Evolutionary conservation across 2,797 vertebrate species (phyloP).

Genomic region (Diceros bicornis): DNA sequence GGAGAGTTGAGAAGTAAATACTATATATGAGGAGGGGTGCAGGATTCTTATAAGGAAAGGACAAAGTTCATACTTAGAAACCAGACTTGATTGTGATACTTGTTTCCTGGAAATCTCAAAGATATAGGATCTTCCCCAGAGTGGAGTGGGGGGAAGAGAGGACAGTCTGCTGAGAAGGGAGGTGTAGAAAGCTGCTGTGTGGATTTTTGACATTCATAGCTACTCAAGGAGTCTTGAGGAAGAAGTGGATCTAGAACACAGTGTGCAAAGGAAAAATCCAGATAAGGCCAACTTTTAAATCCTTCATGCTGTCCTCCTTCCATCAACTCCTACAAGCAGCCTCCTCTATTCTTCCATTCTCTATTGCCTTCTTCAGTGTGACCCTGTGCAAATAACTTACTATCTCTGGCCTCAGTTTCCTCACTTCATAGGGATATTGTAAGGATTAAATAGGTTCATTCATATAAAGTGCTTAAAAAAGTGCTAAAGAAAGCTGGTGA

Average conservation of each 20-base stretch:
- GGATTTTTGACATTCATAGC: background rate
- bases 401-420: constrained; percentile 9
- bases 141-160: accelerated
- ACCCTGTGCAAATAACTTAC: background rate
- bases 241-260: constrained; percentile 6
- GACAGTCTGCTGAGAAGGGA: background rate
- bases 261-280: constrained; percentile 21
- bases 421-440: background rate
- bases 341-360: background rate
- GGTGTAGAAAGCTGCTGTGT: background rate
- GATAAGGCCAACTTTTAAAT: background rate
- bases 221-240: background rate
- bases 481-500: background rate
- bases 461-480: background rate
- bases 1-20: background rate
- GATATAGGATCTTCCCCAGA: background rate
- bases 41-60: constrained; percentile 24
- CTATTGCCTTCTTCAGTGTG: background rate
- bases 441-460: constrained; percentile 47
- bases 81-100: background rate
- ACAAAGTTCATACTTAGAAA: constrained; percentile 35
- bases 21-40: background rate
- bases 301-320: background rate
- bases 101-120: constrained; percentile 5
- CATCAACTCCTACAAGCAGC: background rate